Evolutionary conservation across 2,797 vertebrate species (phyloP), one percentile per base, ranked within the genome.

Genomic region (Poeciliopsis infans): DNA sequence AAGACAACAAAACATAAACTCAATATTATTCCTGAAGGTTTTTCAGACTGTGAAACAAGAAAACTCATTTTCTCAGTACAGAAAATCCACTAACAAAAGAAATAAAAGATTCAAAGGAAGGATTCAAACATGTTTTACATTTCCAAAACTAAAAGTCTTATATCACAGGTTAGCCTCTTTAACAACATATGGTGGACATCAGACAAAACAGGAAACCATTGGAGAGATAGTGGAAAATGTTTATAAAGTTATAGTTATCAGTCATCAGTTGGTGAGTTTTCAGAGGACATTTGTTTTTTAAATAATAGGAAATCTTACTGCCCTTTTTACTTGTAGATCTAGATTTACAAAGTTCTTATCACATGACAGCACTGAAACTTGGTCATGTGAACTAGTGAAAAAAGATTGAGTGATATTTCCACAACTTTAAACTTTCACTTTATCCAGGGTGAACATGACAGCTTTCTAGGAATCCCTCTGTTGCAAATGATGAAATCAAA

Each of bases 361-460:
- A 45, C 41, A 70, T 69, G 68, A 28, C 20, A 3, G 68, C 11
- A 45, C 5, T 20, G 18, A 45, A 45, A 25, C 23, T n/a, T 43
- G 12, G 25, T 45, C 68, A 70, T 45, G 41, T 70, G 25, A 70
- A 25, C 68, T 70, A 70, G 68, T 4, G 12, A 8, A 41, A 45
- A 23, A 23, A 71, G 33, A 28, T 10, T 4, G 1, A 53, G 0
- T 39, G 33, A 71, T 70, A 20, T 68, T 70, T 49, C 18, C 5
- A 51, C 49, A 71, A 59, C n/a, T 1, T 18, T 57, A 23, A 75
- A 57, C 5, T 39, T 64, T 36, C 36, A 2, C 46, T 78, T 51
- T 11, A 23, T 75, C 43, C 51, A 71, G 0, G 39, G 49, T n/a
- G 46, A 0, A 73, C 7, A 33, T 66, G 12, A 41, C 25, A 66